Conservation (phyloP, 2,888 invertebrate genomes). For the Synergus umbraculus region DNA sequence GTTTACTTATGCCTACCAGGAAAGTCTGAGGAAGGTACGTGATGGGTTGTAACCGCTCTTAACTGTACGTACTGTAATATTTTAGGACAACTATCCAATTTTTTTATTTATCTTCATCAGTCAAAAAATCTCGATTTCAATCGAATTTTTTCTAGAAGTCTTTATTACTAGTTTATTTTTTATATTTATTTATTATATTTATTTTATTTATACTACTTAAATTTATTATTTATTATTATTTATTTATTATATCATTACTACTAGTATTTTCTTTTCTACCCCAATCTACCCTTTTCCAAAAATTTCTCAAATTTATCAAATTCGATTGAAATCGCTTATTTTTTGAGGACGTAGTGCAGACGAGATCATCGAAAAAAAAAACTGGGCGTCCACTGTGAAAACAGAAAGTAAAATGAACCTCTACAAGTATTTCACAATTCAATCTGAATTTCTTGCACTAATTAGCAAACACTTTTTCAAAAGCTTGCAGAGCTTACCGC, state of each 20-base stretch:
- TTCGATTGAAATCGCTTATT: slow-evolving; percentile 44
- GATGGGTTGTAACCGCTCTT: slow-evolving; percentile 60
- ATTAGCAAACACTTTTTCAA: not conserved
- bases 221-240: not conserved
- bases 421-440: not conserved
- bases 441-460: not conserved
- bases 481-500: not conserved
- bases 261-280: not conserved
- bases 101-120: slow-evolving; percentile 11
- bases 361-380: not conserved
- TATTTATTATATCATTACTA: not conserved
- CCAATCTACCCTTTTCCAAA: not conserved
- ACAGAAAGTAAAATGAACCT: not conserved
- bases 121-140: not conserved
- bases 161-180: too few relatives aligned
- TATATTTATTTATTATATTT: too few relatives aligned
- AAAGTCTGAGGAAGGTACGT: slow-evolving; percentile 79
- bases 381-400: not conserved
- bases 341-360: not conserved
- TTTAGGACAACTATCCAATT: slow-evolving; percentile 9
- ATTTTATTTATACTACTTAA: not conserved
- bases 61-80: slow-evolving; percentile 65
- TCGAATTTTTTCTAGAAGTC: too few relatives aligned
- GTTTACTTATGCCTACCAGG: slow-evolving; percentile 85
- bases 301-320: slow-evolving; percentile 47